Conservation (phyloP, 1,140 invertebrate genomes). For the Leptestheria dahalacensis region DNA sequence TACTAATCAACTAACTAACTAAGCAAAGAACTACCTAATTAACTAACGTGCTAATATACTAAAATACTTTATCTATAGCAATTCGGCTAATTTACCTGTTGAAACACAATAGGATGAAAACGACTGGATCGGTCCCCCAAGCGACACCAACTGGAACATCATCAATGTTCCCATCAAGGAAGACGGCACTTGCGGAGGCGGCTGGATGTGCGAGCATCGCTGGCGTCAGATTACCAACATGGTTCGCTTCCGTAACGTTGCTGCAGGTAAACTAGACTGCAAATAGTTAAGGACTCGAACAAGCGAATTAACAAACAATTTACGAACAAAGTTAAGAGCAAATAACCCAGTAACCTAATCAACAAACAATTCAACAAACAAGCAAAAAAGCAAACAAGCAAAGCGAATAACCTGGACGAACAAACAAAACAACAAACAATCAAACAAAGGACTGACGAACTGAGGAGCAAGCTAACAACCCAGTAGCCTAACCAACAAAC, state of each 20-base stretch:
- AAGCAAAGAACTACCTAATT: too few relatives aligned
- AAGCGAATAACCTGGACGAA: too few relatives aligned
- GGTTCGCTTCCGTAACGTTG: constrained; percentile 55
- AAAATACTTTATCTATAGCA: too few relatives aligned
- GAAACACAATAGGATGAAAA: constrained; percentile 16
- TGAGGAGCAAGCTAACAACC: not conserved
- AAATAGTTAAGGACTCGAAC: not conserved
- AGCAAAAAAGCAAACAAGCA: too few relatives aligned
- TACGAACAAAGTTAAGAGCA: not conserved
- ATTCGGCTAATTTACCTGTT: not conserved
- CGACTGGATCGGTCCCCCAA: constrained; percentile 40
- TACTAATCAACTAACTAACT: too few relatives aligned
- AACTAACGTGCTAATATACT: too few relatives aligned
- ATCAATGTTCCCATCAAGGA: constrained; percentile 43
- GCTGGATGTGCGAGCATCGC: constrained; percentile 80
- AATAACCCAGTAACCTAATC: not conserved
- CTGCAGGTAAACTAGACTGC: constrained; percentile 24
- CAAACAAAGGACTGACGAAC: too few relatives aligned
- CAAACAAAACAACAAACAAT: too few relatives aligned
- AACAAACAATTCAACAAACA: not conserved
- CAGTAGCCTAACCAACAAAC: not conserved
- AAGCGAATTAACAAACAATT: too few relatives aligned
- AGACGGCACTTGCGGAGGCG: constrained; percentile 52
- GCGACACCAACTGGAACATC: constrained; percentile 42
- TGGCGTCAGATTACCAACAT: constrained; percentile 70